Conservation (phyloP, 2,797 vertebrate species). For the Propithecus perrieri region DNA sequence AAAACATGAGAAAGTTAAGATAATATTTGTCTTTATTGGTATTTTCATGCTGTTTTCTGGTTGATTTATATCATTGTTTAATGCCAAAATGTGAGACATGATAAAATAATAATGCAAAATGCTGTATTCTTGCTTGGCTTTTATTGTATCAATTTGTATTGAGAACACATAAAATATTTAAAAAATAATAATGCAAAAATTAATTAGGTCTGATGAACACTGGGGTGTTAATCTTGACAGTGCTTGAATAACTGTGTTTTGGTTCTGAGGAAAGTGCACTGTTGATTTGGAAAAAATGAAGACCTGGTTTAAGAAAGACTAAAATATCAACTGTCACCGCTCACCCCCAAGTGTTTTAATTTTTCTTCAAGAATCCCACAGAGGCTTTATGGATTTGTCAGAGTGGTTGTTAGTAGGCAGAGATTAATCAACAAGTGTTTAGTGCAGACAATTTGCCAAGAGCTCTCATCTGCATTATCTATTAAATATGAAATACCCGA, state of each 20-base stretch:
- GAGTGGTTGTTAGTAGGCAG: constrained; percentile 20
- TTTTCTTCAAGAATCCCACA: constrained; percentile 54
- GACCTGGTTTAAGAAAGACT: constrained; percentile 52
- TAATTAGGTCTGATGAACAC: constrained; percentile 79
- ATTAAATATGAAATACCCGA: no score
- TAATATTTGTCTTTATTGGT: constrained; percentile 76
- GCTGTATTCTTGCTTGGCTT: constrained; percentile 70
- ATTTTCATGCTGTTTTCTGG: constrained; percentile 76
- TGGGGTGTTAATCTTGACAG: constrained; percentile 53
- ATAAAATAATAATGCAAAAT: constrained; percentile 82
- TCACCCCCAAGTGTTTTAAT: constrained; percentile 65
- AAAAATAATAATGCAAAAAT: constrained; percentile 82
- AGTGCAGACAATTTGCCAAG: constrained; percentile 14
- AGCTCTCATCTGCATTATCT: neutral
- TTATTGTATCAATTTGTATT: constrained; percentile 82
- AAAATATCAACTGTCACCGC: constrained; percentile 56
- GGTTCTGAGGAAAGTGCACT: constrained; percentile 34
- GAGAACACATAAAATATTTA: constrained; percentile 78
- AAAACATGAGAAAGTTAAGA: constrained; percentile 72
- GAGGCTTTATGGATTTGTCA: constrained; percentile 32
- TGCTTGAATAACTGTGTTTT: constrained; percentile 56
- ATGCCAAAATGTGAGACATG: constrained; percentile 76
- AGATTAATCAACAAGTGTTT: constrained; percentile 57
- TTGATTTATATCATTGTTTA: constrained; percentile 80
- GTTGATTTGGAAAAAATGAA: constrained; percentile 48